Percentiles rank a stretch among this genome's conserved stretches.
phyloP scores from a whole-genome alignment of 2,113 vertebrate genomes.

The Trachemys scripta region DNA sequence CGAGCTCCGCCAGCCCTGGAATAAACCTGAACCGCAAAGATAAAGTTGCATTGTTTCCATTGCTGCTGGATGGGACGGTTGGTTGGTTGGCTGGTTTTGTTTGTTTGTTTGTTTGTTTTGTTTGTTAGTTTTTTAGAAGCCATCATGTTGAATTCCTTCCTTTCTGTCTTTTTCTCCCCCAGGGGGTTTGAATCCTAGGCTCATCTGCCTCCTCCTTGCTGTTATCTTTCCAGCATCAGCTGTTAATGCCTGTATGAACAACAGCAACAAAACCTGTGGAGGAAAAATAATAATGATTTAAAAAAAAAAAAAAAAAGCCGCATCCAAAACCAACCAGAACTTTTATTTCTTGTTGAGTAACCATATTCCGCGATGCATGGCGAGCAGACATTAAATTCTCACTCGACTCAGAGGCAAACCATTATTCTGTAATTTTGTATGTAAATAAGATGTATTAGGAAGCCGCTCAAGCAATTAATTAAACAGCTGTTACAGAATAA shows the following conservation, averaged over 20 bases:
- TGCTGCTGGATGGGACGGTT: neutral
- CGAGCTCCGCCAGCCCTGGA: neutral
- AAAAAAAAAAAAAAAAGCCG: neutral
- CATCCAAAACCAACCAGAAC: conserved; percentile 46
- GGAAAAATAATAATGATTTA: neutral
- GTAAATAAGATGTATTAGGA: conserved; percentile 82
- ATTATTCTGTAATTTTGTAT: conserved; percentile 82
- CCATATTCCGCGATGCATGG: conserved; percentile 63
- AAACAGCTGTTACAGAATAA: conserved; percentile 82
- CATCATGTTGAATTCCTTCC: neutral
- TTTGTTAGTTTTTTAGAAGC: neutral
- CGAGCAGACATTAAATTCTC: conserved; percentile 73
- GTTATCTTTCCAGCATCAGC: neutral
- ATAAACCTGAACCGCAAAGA: conserved; percentile 39
- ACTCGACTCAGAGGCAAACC: conserved; percentile 74
- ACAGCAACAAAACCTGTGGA: neutral
- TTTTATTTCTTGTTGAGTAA: conserved; percentile 71
- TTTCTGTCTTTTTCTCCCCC: neutral
- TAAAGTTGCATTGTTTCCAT: conserved; percentile 28
- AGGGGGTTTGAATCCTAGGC: neutral
- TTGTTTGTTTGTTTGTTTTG: neutral
- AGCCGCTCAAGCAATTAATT: conserved; percentile 80
- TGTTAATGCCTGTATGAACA: conserved; percentile 12
- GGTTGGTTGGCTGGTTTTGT: neutral
- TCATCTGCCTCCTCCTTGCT: neutral